Percentiles rank a stretch among this genome's conserved stretches.
Evolutionary conservation across 2,113 vertebrate genomes (phyloP).

Genomic region (Nymphicus hollandicus): DNA sequence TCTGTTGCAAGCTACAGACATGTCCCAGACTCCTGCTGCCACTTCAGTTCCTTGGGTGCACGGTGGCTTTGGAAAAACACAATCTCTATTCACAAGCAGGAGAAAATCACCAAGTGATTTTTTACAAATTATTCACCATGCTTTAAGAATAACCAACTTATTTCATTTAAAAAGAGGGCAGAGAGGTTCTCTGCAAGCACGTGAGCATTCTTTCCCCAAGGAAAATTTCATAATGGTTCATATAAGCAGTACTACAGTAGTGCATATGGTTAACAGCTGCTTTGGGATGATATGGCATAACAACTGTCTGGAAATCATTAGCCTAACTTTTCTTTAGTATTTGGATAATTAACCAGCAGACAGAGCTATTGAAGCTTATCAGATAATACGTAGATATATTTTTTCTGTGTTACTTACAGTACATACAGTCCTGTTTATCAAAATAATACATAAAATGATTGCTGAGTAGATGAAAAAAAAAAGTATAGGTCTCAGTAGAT

Average conservation of each 20-base stretch:
- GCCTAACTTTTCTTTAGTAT: conserved; percentile 36
- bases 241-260: conserved; percentile 60
- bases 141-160: conserved; percentile 29
- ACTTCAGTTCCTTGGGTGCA: neutral
- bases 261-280: conserved; percentile 69
- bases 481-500: neutral
- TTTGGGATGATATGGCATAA: conserved; percentile 54
- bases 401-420: conserved; percentile 13
- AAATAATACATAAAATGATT: neutral
- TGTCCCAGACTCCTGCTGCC: neutral
- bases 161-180: conserved; percentile 40
- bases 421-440: neutral
- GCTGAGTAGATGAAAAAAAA: neutral
- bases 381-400: neutral
- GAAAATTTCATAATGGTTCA: conserved; percentile 57
- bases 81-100: neutral
- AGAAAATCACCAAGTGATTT: conserved; percentile 49
- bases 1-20: neutral
- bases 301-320: conserved; percentile 66
- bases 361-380: conserved; percentile 52
- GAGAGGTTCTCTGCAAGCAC: conserved; percentile 23
- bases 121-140: conserved; percentile 36
- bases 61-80: neutral
- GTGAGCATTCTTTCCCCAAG: conserved; percentile 29
- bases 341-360: conserved; percentile 53